phyloP scores from a whole-genome alignment of 2,113 vertebrate species.

The Rhabdomys dilectus region DNA sequence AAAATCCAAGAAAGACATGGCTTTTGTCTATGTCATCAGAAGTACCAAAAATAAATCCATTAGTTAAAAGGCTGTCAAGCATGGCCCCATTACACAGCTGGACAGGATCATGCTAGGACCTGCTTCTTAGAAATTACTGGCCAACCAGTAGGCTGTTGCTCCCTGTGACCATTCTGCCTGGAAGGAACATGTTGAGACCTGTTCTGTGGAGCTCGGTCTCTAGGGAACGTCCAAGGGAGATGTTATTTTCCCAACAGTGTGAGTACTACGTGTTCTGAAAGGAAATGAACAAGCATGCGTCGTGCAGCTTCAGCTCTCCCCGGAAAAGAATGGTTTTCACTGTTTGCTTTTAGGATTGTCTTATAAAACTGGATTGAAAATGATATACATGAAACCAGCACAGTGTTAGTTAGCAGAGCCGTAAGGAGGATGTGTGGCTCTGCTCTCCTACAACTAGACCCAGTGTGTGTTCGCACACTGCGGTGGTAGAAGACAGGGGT shows the following conservation, averaged over 20 bases:
- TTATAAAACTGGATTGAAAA: background rate
- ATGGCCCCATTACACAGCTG: accelerated
- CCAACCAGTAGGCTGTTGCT: background rate
- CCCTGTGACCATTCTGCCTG: background rate
- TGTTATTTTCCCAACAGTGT: background rate
- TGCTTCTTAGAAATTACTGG: background rate
- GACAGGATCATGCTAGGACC: background rate
- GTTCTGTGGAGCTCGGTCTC: background rate
- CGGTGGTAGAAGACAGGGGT: too few relatives aligned
- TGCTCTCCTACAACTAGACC: background rate
- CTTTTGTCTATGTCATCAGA: background rate
- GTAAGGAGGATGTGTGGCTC: background rate
- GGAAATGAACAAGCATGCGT: background rate
- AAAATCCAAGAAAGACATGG: background rate
- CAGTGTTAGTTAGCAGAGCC: background rate
- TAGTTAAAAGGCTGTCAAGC: background rate
- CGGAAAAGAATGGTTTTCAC: background rate
- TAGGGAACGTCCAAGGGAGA: background rate
- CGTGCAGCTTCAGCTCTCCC: background rate
- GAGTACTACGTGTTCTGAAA: background rate
- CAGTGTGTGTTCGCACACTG: accelerated
- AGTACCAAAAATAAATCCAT: background rate
- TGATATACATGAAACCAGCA: background rate
- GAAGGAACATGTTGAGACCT: background rate
- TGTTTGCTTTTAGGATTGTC: background rate